These are phyloP conservation scores for Lampris megalopsis DNA, from an alignment of 2,113 vertebrate species.

Conservation along the genomic window DNA sequence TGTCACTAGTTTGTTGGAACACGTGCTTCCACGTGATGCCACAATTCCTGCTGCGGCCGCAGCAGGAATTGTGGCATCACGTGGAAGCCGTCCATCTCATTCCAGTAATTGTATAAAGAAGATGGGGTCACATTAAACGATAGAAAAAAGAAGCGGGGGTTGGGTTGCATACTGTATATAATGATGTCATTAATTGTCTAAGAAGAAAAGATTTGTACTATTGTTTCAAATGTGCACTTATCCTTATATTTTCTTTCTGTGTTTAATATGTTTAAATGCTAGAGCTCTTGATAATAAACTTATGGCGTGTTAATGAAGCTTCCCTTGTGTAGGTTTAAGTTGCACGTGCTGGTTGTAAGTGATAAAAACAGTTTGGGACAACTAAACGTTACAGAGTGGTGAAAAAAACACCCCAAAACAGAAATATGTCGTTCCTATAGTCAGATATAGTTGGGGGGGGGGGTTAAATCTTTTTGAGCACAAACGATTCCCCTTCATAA, in stretches of 20 bases:
- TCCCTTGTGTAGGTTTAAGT: conserved; percentile 55
- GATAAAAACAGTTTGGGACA: conserved; percentile 19
- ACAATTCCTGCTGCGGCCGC: conserved; percentile 30
- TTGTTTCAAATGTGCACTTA: conserved; percentile 81
- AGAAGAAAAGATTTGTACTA: conserved; percentile 73
- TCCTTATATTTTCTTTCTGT: conserved; percentile 63
- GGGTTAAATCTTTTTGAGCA: too few relatives aligned
- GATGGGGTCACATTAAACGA: conserved; percentile 52
- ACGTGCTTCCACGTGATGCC: conserved; percentile 36
- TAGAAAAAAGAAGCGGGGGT: conserved; percentile 17
- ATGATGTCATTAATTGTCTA: conserved; percentile 74
- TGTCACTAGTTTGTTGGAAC: conserved; percentile 50
- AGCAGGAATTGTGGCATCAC: conserved; percentile 21
- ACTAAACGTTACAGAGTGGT: neutral
- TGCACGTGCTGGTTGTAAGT: conserved; percentile 36
- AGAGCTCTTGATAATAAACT: conserved; percentile 74
- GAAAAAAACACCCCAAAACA: too few relatives aligned
- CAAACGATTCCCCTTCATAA: too few relatives aligned
- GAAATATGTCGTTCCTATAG: too few relatives aligned
- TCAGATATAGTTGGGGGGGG: too few relatives aligned
- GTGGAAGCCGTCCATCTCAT: conserved; percentile 53
- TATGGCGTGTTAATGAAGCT: conserved; percentile 66
- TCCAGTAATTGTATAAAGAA: conserved; percentile 45
- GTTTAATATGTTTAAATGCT: conserved; percentile 74
- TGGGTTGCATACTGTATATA: conserved; percentile 77